phyloP scores from a whole-genome alignment of 2,113 vertebrate genomes.

The Struthio camelus region DNA sequence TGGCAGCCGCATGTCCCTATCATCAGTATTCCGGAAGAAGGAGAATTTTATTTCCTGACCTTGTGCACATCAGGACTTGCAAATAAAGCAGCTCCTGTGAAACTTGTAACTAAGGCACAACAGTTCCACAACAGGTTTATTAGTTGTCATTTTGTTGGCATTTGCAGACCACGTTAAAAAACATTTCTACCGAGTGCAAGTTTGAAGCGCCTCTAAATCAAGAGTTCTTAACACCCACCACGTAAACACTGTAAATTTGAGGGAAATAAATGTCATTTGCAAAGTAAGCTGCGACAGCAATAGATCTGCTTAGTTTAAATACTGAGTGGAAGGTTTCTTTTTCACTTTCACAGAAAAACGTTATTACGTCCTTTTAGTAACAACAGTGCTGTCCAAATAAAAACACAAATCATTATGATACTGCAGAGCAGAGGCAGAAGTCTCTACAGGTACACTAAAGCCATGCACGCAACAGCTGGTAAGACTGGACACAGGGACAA shows the following conservation, averaged over 20 bases:
- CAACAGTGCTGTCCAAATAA: neutral
- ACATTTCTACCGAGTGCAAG: neutral
- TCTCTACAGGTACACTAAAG: neutral
- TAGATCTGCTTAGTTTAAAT: neutral
- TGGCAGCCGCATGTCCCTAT: neutral
- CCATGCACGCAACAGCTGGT: neutral
- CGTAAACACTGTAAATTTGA: neutral
- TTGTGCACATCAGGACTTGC: neutral
- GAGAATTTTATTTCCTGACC: neutral
- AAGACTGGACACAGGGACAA: neutral
- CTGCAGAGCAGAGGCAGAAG: neutral
- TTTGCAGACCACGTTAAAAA: neutral
- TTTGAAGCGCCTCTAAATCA: neutral
- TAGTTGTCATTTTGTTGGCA: neutral
- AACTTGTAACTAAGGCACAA: neutral
- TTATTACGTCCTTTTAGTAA: neutral
- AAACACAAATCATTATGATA: neutral
- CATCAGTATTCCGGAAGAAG: neutral
- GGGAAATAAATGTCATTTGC: neutral
- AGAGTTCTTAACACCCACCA: neutral
- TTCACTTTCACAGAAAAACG: neutral
- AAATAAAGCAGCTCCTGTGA: neutral
- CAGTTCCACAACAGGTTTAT: neutral
- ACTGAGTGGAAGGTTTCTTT: neutral
- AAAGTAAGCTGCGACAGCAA: neutral